Base-by-base conservation (phyloP, 2,888 invertebrate species). In the Clusia tigrina region DNA sequence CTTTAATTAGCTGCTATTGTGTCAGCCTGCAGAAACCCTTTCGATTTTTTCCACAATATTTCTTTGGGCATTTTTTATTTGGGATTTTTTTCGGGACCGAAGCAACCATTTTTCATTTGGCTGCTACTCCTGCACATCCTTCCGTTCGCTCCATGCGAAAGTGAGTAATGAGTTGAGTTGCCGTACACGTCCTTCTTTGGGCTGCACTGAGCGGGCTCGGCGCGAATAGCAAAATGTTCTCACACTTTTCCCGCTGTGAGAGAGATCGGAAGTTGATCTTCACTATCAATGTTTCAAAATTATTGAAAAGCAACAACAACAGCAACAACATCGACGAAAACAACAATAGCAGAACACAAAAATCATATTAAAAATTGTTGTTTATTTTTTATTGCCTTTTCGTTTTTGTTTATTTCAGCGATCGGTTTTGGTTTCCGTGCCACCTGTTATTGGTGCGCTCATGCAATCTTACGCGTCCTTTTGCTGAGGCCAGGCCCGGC, bases 381-480 rank as follows among this genome's bases (percentile, higher is more conserved):
- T 76, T 73, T 74, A 65, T 68, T 69, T 54, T 54, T 38, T 62
- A 58, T 68, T 63, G 67, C 65, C 71, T 72, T 73, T 74, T 69
- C 70, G 73, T 78, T 78, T 77, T 73, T 78, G 71, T 77, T 72
- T 74, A 77, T 77, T 72, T 78, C 79, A 73, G 77, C 74, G 79
- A n/a, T n/a, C n/a, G n/a, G n/a, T n/a, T n/a, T n/a, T n/a, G n/a
- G 79, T 78, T 79, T 80, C 79, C 79, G 81, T 76, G 77, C 80
- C 78, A 79, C 78, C 78, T 79, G 78, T 79, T 79, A 74, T 73
- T 67, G 23, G 56, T 68, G 66, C 25, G 58, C 62, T 62, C 61
- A 59, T 63, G 15, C 32, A 38, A 64, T 54, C n/a, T n/a, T n/a
- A n/a, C 6, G 42, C 42, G 63, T 26, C 65, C 62, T 46, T 62